A percentile compares a stretch with the other conserved stretches of the same genome.
Evolutionary conservation across 2,888 invertebrate species (phyloP).

Genomic region (Ophion slaviceki): DNA sequence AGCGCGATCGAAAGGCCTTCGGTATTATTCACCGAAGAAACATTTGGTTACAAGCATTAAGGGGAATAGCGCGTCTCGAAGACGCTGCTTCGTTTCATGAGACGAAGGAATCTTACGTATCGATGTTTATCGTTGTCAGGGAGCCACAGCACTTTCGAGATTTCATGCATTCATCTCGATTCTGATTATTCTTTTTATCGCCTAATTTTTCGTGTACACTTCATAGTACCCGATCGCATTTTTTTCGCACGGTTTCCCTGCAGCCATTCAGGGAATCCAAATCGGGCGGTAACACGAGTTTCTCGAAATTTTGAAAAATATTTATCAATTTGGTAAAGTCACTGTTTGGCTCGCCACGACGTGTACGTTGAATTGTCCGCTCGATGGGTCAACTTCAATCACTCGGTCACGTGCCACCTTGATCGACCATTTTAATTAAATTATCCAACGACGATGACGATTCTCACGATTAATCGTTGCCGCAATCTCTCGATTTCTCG

Average conservation of each 20-base stretch:
- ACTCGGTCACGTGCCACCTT: neutral
- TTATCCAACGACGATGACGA: slow-evolving; percentile 10
- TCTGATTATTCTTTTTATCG: slow-evolving; percentile 13
- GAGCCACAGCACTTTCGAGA: slow-evolving; percentile 48
- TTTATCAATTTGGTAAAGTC: slow-evolving; percentile 56
- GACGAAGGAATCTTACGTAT: slow-evolving; percentile 24
- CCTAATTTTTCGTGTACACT: slow-evolving; percentile 72
- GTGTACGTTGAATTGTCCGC: slow-evolving; percentile 7
- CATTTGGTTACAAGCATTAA: slow-evolving; percentile 7
- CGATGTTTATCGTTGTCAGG: slow-evolving; percentile 36
- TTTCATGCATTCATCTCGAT: slow-evolving; percentile 27
- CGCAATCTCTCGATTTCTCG: slow-evolving; percentile 50
- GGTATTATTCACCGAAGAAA: slow-evolving; percentile 16
- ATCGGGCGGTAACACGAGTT: slow-evolving; percentile 81
- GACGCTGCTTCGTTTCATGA: slow-evolving; percentile 23
- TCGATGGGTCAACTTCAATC: neutral
- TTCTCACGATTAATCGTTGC: slow-evolving; percentile 41
- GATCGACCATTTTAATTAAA: slow-evolving; percentile 46
- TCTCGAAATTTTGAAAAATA: slow-evolving; percentile 24
- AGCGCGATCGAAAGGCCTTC: slow-evolving; percentile 36
- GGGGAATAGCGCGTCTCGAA: slow-evolving; percentile 18
- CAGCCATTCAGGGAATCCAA: slow-evolving; percentile 88
- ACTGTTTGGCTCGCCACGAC: slow-evolving; percentile 46
- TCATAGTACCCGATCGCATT: slow-evolving; percentile 81
- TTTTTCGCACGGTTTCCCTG: slow-evolving; percentile 84